Evolutionary conservation across 1,140 invertebrate genomes (phyloP).

Genomic region (Antheraea pernyi): DNA sequence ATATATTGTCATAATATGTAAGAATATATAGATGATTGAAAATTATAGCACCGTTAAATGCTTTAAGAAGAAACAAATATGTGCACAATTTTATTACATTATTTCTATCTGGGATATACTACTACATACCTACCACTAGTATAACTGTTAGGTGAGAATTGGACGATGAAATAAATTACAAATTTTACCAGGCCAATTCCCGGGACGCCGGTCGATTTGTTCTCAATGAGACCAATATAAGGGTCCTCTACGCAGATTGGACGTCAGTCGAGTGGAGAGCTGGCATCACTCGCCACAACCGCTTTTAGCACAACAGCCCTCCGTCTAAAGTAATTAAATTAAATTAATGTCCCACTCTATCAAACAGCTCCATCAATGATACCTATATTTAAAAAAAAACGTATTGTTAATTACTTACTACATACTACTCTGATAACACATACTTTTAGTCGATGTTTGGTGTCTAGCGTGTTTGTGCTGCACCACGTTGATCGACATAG

Average conservation of each 20-base stretch:
- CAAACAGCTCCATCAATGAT: conserved; percentile 25
- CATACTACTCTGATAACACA: no score
- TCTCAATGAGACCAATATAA: conserved; percentile 55
- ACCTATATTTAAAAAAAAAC: conserved; percentile 10
- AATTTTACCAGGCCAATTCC: conserved; percentile 22
- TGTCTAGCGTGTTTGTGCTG: no score
- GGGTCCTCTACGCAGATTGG: conserved; percentile 62
- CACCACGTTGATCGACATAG: no score
- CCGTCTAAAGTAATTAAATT: conserved; percentile 52
- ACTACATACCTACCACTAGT: background rate
- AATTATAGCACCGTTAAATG: no score
- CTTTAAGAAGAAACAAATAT: no score
- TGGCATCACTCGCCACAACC: conserved; percentile 26
- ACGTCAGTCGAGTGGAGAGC: conserved; percentile 40
- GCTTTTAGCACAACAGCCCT: conserved; percentile 39
- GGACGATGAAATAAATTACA: conserved; percentile 6
- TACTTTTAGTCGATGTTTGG: no score
- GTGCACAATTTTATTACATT: no score
- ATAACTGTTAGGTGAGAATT: background rate
- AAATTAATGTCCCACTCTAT: conserved; percentile 46
- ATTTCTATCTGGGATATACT: no score
- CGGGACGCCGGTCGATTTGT: conserved; percentile 43
- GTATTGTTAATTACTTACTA: no score
- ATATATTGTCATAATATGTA: no score
- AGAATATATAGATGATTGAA: no score